A percentile compares a stretch with the other conserved stretches of the same genome.
phyloP scores from a whole-genome alignment of 2,113 vertebrate species.

The Limanda limanda region DNA sequence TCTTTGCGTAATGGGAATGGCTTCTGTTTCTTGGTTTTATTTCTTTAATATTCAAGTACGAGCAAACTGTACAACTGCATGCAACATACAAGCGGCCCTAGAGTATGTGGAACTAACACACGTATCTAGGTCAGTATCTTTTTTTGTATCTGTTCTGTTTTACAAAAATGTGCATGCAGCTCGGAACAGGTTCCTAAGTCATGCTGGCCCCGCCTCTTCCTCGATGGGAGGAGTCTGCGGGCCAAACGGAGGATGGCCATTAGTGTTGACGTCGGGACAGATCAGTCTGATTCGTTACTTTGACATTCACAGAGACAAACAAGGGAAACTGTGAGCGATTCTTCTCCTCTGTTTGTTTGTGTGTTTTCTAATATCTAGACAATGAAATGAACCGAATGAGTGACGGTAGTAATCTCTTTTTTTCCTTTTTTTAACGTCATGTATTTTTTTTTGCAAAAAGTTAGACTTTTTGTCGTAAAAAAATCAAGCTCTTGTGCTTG shows the following conservation, averaged over 20 bases:
- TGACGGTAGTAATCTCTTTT: constrained; percentile 65
- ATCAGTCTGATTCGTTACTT: constrained; percentile 78
- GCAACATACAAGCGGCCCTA: constrained; percentile 99
- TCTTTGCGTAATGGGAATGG: constrained; percentile 94
- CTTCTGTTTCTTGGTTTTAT: constrained; percentile 97
- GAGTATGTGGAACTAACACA: constrained; percentile 95
- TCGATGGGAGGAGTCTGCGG: constrained; percentile 84
- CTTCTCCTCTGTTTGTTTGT: constrained; percentile 41
- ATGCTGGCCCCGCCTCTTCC: constrained; percentile 84
- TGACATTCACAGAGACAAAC: constrained; percentile 87
- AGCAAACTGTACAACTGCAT: constrained; percentile 99
- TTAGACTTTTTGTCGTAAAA: constrained; percentile 89
- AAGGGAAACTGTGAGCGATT: constrained; percentile 74
- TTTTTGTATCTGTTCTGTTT: constrained; percentile 80
- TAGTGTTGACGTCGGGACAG: constrained; percentile 81
- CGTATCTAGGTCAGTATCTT: constrained; percentile 89
- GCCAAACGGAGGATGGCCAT: constrained; percentile 84
- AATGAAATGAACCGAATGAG: constrained; percentile 71
- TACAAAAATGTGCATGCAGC: constrained; percentile 97
- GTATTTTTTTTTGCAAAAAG: constrained; percentile 80
- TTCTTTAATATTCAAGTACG: constrained; percentile 92
- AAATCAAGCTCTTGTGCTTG: constrained; percentile 97
- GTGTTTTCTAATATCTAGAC: constrained; percentile 69
- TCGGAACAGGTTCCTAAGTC: constrained; percentile 91
- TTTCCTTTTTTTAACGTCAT: constrained; percentile 61